Evolutionary conservation across 2,888 invertebrate genomes (phyloP).

Genomic region (Stratiomys singularior): DNA sequence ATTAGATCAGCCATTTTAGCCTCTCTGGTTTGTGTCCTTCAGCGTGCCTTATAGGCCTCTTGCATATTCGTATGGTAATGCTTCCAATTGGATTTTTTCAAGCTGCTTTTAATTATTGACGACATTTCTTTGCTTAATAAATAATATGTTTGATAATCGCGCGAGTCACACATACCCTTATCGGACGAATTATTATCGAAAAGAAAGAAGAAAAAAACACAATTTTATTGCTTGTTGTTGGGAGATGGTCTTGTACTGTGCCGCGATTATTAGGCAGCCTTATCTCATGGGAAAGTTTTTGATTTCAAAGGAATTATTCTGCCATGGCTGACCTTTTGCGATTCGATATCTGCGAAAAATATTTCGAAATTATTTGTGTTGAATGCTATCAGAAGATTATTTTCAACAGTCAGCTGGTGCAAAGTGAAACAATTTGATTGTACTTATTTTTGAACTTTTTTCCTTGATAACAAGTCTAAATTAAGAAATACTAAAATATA

Average conservation of each 20-base stretch:
- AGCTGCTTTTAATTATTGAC: neutral
- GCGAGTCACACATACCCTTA: neutral
- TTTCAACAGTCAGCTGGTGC: too few relatives aligned
- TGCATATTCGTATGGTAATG: neutral
- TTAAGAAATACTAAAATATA: too few relatives aligned
- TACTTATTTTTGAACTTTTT: too few relatives aligned
- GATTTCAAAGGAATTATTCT: neutral
- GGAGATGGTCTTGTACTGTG: too few relatives aligned
- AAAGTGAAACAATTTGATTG: too few relatives aligned
- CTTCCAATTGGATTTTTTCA: neutral
- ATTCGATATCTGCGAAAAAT: neutral
- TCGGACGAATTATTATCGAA: neutral
- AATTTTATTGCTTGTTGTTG: neutral
- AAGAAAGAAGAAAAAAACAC: too few relatives aligned
- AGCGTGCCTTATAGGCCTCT: neutral
- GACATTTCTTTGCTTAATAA: neutral
- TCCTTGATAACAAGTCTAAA: too few relatives aligned
- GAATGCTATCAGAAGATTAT: too few relatives aligned
- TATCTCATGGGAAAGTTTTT: neutral
- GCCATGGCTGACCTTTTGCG: neutral
- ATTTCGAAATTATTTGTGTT: too few relatives aligned
- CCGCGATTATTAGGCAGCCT: neutral
- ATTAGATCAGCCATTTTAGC: constrained; percentile 12
- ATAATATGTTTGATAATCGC: neutral
- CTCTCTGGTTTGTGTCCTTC: constrained; percentile 1